Percentiles rank a stretch among this genome's conserved stretches.
Evolutionary conservation across 2,888 invertebrate genomes (phyloP).

Genomic region (Papilio gigon): DNA sequence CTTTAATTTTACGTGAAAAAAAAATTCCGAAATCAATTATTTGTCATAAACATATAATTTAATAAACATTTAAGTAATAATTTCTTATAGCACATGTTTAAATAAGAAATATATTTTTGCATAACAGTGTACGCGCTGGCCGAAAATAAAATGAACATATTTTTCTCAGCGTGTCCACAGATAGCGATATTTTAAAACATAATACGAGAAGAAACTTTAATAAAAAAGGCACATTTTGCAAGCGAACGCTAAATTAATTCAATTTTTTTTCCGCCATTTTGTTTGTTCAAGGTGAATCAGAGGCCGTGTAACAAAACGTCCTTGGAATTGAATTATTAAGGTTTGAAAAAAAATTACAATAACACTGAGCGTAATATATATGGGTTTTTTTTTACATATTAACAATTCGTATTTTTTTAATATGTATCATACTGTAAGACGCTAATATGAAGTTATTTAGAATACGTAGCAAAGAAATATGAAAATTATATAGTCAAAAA

Average conservation of each 20-base stretch:
- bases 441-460: background rate
- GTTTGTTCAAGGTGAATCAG: conserved; percentile 31
- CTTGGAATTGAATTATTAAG: conserved; percentile 13
- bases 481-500: background rate
- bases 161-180: conserved; percentile 3
- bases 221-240: conserved; percentile 29
- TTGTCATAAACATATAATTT: too few species aligned
- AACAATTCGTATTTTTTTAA: background rate
- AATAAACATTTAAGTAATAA: too few species aligned
- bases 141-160: conserved; percentile 7
- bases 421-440: background rate
- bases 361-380: too few species aligned
- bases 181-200: conserved; percentile 9
- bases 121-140: background rate
- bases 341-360: conserved; percentile 14
- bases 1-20: too few species aligned
- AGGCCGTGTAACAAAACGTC: conserved; percentile 20
- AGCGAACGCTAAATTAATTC: conserved; percentile 26
- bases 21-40: too few species aligned
- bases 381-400: background rate
- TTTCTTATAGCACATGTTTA: too few species aligned
- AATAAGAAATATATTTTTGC: background rate
- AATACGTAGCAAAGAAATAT: too few species aligned
- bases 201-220: conserved; percentile 24
- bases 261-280: conserved; percentile 15